Evolutionary conservation across 2,888 invertebrate species (phyloP).

Genomic region (Ganaspis brasiliensis): DNA sequence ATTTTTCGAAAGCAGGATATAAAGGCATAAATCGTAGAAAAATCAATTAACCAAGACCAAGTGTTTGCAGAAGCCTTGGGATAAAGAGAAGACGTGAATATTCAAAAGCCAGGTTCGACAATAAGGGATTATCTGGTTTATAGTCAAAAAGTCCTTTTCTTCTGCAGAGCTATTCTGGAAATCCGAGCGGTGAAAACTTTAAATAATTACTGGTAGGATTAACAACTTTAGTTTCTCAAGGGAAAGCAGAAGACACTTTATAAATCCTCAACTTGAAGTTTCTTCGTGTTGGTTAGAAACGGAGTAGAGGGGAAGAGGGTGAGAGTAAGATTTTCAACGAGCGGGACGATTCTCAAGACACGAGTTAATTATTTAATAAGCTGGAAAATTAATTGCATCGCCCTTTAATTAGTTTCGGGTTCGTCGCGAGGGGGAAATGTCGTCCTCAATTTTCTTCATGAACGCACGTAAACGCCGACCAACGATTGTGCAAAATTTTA

Average conservation of each 20-base stretch:
- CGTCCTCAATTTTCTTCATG: slow-evolving; percentile 35
- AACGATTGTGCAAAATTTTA: slow-evolving; percentile 1
- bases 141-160: slow-evolving; percentile 44
- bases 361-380: slow-evolving; percentile 78
- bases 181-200: slow-evolving; percentile 68
- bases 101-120: slow-evolving; percentile 41
- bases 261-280: slow-evolving; percentile 51
- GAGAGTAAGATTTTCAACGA: slow-evolving; percentile 43
- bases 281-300: slow-evolving; percentile 45
- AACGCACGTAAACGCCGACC: slow-evolving; percentile 9
- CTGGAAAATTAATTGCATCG: slow-evolving; percentile 64
- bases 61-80: slow-evolving; percentile 12
- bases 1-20: not conserved
- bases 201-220: slow-evolving; percentile 73
- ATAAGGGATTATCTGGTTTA: slow-evolving; percentile 40
- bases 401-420: slow-evolving; percentile 56
- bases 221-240: slow-evolving; percentile 64
- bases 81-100: slow-evolving; percentile 33
- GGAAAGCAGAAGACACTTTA: slow-evolving; percentile 48
- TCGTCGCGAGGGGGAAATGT: slow-evolving; percentile 36
- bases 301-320: slow-evolving; percentile 36
- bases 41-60: slow-evolving; percentile 3
- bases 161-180: slow-evolving; percentile 50
- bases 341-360: slow-evolving; percentile 63
- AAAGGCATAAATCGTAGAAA: slow-evolving; percentile 3